Evolutionary conservation across 2,797 vertebrate species (phyloP).

Genomic region (Mormyrus hasselquistii): DNA sequence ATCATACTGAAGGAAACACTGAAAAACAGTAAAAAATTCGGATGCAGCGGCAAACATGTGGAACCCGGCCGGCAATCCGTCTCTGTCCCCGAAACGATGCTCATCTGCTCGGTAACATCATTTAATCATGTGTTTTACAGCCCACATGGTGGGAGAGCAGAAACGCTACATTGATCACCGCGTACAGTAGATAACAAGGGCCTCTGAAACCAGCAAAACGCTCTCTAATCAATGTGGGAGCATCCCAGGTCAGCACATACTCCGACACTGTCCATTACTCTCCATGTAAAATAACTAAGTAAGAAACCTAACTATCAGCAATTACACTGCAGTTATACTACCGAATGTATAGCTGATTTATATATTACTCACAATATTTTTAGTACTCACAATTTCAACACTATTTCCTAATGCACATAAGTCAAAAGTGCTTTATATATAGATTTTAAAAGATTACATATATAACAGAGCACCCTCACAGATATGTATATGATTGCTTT

Average conservation of each 20-base stretch:
- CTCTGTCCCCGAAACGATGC: constrained; percentile 48
- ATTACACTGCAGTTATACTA: background rate
- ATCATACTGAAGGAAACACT: constrained; percentile 25
- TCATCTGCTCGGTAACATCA: constrained; percentile 42
- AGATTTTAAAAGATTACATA: background rate
- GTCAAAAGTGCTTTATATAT: background rate
- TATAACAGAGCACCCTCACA: background rate
- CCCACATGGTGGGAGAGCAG: constrained; percentile 18
- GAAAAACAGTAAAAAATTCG: constrained; percentile 3
- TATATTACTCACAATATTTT: background rate
- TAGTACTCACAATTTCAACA: background rate
- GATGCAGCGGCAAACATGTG: background rate
- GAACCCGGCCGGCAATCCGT: constrained; percentile 44
- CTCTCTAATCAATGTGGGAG: constrained; percentile 24
- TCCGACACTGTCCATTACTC: background rate
- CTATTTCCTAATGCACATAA: background rate
- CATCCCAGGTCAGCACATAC: constrained; percentile 16
- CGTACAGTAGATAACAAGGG: constrained; percentile 30
- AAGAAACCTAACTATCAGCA: background rate
- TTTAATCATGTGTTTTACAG: constrained; percentile 30
- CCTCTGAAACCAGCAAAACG: background rate
- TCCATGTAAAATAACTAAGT: background rate
- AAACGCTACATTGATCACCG: constrained; percentile 19
- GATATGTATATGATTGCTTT: background rate
- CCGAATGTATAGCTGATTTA: background rate